phyloP scores from a whole-genome alignment of 1,140 invertebrate genomes.

The Neotoxoptera formosana region DNA sequence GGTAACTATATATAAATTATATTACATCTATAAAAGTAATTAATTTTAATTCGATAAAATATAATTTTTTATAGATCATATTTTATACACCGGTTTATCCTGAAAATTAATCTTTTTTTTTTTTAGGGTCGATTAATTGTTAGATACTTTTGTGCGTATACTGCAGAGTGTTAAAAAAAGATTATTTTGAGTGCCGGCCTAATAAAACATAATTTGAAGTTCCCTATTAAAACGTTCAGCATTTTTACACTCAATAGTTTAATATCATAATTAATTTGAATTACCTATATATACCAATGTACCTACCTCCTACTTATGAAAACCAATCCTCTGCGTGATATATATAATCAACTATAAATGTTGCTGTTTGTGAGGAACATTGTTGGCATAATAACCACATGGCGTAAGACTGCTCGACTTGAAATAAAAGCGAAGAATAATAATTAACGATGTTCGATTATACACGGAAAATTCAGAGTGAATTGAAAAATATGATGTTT shows the following conservation, averaged over 20 bases:
- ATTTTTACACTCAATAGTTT: background rate
- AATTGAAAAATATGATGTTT: slow-evolving; percentile 63
- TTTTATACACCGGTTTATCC: background rate
- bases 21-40: background rate
- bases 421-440: too few species aligned
- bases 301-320: too few species aligned
- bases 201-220: background rate
- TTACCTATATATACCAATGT: background rate
- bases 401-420: too few species aligned
- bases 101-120: background rate
- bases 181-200: background rate
- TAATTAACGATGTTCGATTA: too few species aligned
- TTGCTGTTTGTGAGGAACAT: background rate
- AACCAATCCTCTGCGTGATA: too few species aligned
- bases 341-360: background rate
- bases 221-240: background rate
- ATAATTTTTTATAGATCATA: background rate
- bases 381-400: background rate
- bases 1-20: too few species aligned
- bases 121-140: background rate
- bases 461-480: too few species aligned
- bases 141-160: background rate
- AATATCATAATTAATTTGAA: background rate
- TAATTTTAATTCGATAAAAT: background rate
- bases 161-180: background rate